A percentile compares a stretch with the other conserved stretches of the same genome.
Evolutionary conservation across 2,113 vertebrate species (phyloP).

Genomic region (Nothoprocta perdicaria): DNA sequence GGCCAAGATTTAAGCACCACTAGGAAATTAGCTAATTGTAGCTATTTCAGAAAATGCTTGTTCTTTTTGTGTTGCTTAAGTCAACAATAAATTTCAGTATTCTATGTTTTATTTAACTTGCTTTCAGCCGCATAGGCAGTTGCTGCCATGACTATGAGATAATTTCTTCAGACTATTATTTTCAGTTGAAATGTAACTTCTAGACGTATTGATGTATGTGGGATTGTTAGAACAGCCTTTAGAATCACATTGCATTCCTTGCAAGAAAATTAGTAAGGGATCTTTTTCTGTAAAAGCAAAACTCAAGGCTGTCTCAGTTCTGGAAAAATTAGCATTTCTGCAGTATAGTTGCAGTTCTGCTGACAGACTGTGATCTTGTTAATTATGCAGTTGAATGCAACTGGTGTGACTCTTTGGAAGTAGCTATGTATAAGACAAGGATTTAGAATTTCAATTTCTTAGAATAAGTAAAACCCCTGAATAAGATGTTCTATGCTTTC

Average conservation of each 20-base stretch:
- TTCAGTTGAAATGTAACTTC: background rate
- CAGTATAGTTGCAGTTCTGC: background rate
- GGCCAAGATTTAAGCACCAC: background rate
- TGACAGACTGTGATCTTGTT: background rate
- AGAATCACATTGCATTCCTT: background rate
- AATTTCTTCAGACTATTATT: background rate
- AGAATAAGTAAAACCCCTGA: background rate
- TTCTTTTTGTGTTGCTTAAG: background rate
- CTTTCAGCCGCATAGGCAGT: background rate
- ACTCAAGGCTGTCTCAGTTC: background rate
- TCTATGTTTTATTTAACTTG: background rate
- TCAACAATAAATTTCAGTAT: background rate
- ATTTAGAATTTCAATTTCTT: background rate
- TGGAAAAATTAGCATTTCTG: background rate
- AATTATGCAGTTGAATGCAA: background rate
- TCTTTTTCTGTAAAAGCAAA: background rate
- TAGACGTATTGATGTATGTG: background rate
- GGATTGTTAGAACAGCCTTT: background rate
- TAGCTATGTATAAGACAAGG: background rate
- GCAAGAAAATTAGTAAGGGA: background rate
- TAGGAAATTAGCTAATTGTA: background rate
- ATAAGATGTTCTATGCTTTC: background rate
- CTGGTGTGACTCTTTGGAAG: background rate
- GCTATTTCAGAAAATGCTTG: accelerated
- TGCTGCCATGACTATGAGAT: background rate